Evolutionary conservation across 2,113 vertebrate species (phyloP).

Genomic region (Petromus typicus): DNA sequence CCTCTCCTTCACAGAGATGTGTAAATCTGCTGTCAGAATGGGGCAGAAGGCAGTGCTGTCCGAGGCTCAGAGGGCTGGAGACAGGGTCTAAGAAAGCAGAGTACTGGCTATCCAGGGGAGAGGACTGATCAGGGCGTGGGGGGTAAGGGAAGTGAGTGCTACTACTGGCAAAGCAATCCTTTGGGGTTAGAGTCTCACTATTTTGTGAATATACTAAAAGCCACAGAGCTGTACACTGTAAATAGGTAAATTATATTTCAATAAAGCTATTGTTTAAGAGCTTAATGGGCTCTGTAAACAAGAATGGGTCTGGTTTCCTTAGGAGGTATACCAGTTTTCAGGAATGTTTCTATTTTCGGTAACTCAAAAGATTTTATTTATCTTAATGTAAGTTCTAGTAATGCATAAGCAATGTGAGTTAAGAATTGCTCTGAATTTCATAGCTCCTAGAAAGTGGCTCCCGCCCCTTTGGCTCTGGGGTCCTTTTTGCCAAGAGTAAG

Average conservation of each 20-base stretch:
- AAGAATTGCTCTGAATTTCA: not conserved
- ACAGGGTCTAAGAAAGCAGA: not conserved
- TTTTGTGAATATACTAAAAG: not conserved
- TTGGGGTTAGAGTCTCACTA: no score
- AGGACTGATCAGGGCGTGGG: not conserved
- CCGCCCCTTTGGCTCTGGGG: not conserved
- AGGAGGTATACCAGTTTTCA: not conserved
- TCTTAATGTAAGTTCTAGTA: not conserved
- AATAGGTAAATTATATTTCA: not conserved
- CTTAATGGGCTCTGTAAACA: not conserved
- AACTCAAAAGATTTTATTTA: not conserved
- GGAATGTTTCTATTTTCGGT: conserved; percentile 16
- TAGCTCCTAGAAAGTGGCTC: not conserved
- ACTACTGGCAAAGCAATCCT: rapidly evolving
- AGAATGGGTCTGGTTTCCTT: not conserved
- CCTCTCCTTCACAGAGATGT: not conserved
- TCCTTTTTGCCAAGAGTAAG: not conserved
- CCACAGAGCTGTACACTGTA: not conserved
- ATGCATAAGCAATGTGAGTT: not conserved
- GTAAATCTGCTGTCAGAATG: not conserved
- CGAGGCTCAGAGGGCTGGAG: not conserved
- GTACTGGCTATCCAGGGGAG: rapidly evolving
- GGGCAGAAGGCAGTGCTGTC: not conserved
- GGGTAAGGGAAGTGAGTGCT: not conserved
- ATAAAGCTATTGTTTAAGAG: not conserved